phyloP scores from a whole-genome alignment of 2,797 vertebrate species.

The Clarias pachynema region DNA sequence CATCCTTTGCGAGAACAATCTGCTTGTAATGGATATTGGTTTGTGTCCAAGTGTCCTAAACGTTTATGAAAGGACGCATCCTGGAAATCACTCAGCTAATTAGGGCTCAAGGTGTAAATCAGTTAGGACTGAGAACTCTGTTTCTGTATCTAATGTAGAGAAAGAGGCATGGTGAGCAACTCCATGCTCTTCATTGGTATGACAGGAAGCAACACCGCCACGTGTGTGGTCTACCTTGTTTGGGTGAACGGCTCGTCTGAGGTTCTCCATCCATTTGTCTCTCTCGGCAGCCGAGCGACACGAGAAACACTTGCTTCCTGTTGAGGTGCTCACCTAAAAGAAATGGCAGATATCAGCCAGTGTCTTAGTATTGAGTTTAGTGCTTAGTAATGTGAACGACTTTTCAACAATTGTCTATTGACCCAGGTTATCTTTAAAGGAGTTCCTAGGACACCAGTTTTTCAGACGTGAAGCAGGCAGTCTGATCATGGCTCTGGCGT shows the following conservation, averaged over 20 bases:
- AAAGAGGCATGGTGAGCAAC: neutral
- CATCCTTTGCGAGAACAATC: neutral
- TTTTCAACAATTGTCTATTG: neutral
- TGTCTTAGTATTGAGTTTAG: neutral
- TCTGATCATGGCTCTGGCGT: too few relatives aligned
- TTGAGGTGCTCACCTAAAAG: conserved; percentile 92
- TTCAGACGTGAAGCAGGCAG: too few relatives aligned
- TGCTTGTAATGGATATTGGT: neutral
- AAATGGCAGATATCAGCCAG: neutral
- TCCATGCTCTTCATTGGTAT: neutral
- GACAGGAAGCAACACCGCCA: neutral
- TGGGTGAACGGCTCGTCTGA: conserved; percentile 94
- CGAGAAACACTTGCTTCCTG: conserved; percentile 98
- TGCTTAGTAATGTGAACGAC: neutral
- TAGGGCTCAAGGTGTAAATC: neutral
- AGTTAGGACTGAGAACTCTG: neutral
- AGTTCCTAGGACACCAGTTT: too few relatives aligned
- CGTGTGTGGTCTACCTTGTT: conserved; percentile 83
- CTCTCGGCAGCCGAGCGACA: conserved; percentile 96
- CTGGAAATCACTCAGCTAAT: neutral
- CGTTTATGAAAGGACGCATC: neutral
- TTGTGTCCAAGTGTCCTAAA: conserved; percentile 6
- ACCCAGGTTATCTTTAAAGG: neutral
- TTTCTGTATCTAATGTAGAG: neutral
- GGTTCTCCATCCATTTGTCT: conserved; percentile 99